phyloP scores from a whole-genome alignment of 1,140 invertebrate species.

The Phortica variegata region DNA sequence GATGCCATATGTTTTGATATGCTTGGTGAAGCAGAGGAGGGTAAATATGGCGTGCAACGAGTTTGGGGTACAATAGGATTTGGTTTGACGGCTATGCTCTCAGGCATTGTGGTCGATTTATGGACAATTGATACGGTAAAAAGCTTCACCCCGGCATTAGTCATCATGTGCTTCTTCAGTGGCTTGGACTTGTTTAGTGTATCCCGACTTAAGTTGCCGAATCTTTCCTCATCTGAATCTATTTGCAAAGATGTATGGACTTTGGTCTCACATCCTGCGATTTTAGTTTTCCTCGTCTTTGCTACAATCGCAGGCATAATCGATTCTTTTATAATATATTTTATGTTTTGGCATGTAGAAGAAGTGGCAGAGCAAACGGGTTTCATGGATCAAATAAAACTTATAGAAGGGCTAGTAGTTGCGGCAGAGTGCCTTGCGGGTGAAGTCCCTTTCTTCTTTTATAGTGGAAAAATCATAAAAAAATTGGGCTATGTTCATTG shows the following conservation, averaged over 20 bases:
- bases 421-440: constrained; percentile 73
- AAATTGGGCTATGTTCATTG: constrained; percentile 70
- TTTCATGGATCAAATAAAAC: constrained; percentile 67
- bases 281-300: constrained; percentile 69
- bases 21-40: constrained; percentile 65
- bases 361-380: constrained; percentile 66
- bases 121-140: constrained; percentile 61
- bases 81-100: constrained; percentile 66
- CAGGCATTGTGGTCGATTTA: constrained; percentile 66
- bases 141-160: constrained; percentile 69
- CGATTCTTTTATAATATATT: constrained; percentile 77
- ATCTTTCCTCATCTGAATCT: constrained; percentile 64
- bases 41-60: constrained; percentile 73
- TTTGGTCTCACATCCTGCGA: constrained; percentile 64
- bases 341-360: constrained; percentile 77
- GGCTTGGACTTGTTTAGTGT: constrained; percentile 67
- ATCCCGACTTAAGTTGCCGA: constrained; percentile 64
- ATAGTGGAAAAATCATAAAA: constrained; percentile 71
- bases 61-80: constrained; percentile 80
- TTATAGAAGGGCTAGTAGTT: constrained; percentile 73
- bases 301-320: constrained; percentile 71
- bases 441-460: constrained; percentile 73
- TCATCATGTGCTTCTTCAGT: constrained; percentile 66
- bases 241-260: constrained; percentile 65
- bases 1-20: constrained; percentile 81